Evolutionary conservation across 2,888 invertebrate species (phyloP).

Genomic region (Spatulosminthurus flaviceps): DNA sequence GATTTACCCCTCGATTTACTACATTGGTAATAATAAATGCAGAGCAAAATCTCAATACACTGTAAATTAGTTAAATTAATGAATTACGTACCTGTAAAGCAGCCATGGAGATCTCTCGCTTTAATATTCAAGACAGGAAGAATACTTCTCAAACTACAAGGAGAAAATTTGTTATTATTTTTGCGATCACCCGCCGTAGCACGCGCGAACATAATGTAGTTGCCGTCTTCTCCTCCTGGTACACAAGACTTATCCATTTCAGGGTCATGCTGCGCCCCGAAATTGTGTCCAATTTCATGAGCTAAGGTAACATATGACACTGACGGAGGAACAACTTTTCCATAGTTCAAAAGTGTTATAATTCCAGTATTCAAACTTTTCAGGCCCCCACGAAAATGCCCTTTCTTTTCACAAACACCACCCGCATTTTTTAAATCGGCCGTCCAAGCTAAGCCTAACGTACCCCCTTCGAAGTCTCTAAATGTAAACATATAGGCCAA

Average conservation of each 20-base stretch:
- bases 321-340: conserved; percentile 96
- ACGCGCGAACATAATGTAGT: conserved; percentile 99
- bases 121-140: conserved; percentile 92
- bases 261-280: conserved; percentile 97
- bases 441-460: conserved; percentile 97
- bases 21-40: too few relatives aligned
- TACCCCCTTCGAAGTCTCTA: conserved; percentile 94
- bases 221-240: conserved; percentile 95
- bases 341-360: conserved; percentile 96
- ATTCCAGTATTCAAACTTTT: conserved; percentile 98
- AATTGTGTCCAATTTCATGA: conserved; percentile 99
- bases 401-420: conserved; percentile 97
- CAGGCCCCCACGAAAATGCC: conserved; percentile 92
- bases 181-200: conserved; percentile 97
- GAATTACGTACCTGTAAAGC: conserved; percentile 79
- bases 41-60: too few relatives aligned
- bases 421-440: conserved; percentile 95
- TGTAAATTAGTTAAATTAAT: background rate
- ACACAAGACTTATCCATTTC: conserved; percentile 80
- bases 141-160: conserved; percentile 91
- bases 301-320: conserved; percentile 98
- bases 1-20: background rate
- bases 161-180: conserved; percentile 97
- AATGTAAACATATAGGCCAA: conserved; percentile 99
- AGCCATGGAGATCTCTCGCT: conserved; percentile 87